These are phyloP conservation scores for Phoebastria nigripes DNA, from an alignment of 2,797 vertebrate species.

Conservation along the genomic window DNA sequence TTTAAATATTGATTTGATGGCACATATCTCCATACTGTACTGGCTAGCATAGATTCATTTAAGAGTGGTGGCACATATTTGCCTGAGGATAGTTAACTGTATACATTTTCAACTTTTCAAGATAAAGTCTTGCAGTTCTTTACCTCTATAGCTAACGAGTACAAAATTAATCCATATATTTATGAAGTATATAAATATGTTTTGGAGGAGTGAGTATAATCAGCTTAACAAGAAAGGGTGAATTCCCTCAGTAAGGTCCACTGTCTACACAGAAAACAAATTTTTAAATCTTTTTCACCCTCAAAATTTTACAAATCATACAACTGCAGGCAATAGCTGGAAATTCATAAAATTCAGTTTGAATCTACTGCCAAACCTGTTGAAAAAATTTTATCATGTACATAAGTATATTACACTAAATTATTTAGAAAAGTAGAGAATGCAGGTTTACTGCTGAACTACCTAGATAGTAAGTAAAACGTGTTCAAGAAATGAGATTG, in stretches of 20 bases:
- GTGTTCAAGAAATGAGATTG: not conserved
- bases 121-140: not conserved
- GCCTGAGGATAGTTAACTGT: not conserved
- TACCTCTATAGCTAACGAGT: not conserved
- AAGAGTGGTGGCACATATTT: not conserved
- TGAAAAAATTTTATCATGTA: not conserved
- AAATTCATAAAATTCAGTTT: not conserved
- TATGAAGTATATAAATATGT: not conserved
- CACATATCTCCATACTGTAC: not conserved
- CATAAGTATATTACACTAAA: not conserved
- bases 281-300: not conserved
- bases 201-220: not conserved
- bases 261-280: not conserved
- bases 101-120: not conserved
- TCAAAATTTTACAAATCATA: not conserved
- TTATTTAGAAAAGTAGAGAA: not conserved
- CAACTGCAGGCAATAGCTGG: accelerated
- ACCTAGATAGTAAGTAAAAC: not conserved
- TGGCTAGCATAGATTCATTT: not conserved
- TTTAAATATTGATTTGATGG: not conserved
- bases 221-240: not conserved
- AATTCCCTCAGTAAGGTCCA: not conserved
- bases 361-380: not conserved
- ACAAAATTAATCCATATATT: not conserved
- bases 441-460: not conserved